Evolutionary conservation across 2,797 vertebrate genomes (phyloP), one percentile per base, ranked within the genome.

Genomic region (Gastrophryne carolinensis): DNA sequence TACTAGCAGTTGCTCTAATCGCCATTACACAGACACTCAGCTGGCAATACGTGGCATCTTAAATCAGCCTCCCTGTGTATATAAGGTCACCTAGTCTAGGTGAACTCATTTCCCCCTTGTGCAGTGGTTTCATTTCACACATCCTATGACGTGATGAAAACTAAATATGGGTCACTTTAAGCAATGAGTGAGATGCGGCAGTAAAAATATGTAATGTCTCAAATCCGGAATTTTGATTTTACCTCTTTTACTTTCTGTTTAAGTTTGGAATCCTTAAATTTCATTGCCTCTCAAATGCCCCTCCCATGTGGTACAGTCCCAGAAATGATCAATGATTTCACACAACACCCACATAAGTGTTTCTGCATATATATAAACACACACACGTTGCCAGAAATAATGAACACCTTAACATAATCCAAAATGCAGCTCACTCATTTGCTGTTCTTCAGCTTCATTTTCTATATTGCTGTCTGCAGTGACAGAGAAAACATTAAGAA

Each of bases 181-280:
- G 15, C 23, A 54, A 32, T 53, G 17, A 73, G 4, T 23, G 4
- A 5, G 24, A 29, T 21, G 47, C 1, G 13, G 8, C 26, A 58
- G 56, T 54, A 44, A 56, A 68, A 65, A 35, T 13, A 66, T 32
- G 50, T 32, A 35, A 50, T 72, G 57, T 57, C 27, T 57, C 29
- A 74, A 74, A 29, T 47, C 32, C 26, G 72, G 72, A 74, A 74
- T 56, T 66, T 74, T 58, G 11, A 72, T 32, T 56, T 32, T 72
- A 35, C 29, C 17, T 47, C 21, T 74, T 74, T 66, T 52, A 27
- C 15, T 73, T 73, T 74, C 52, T 35, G 30, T 73, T 73, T 65
- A 2, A 19, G 5, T 29, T 6, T 53, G 30, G 23, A 15, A 47
- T 17, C 6, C 21, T 21, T 47, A 1, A 23, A n/a, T 35, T 37